These are phyloP conservation scores for Dendrocincla fuliginosa DNA, from an alignment of 2,797 vertebrate species.

Conservation along the genomic window DNA sequence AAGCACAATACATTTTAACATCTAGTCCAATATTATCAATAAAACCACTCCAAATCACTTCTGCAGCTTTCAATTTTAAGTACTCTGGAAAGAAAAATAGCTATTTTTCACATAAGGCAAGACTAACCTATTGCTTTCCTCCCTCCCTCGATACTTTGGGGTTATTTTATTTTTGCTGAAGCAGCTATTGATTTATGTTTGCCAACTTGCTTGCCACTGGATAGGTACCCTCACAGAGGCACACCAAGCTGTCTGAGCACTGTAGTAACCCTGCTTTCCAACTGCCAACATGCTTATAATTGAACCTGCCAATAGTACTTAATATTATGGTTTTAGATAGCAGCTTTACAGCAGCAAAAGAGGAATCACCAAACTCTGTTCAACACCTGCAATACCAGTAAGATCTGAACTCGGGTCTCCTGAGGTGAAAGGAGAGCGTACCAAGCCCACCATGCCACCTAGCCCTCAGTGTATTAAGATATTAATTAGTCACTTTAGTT, in stretches of 20 bases:
- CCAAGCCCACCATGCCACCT: conserved; percentile 38
- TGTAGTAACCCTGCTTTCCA: not conserved
- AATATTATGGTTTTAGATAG: not conserved
- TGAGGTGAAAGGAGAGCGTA: conserved; percentile 51
- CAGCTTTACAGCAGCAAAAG: not conserved
- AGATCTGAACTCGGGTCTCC: conserved; percentile 45
- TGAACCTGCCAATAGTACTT: not conserved
- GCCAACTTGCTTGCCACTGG: not conserved
- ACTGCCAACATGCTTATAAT: not conserved
- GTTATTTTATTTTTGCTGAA: conserved; percentile 1
- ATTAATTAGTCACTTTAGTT: conserved; percentile 80
- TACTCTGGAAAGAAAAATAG: not conserved
- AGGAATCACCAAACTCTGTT: not conserved
- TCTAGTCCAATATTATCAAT: not conserved
- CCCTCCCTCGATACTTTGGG: not conserved
- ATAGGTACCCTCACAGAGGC: not conserved
- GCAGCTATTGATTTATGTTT: not conserved
- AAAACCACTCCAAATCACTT: not conserved
- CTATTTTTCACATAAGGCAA: not conserved
- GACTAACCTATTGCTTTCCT: not conserved
- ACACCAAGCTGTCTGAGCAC: not conserved
- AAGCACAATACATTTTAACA: not conserved
- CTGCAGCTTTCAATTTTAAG: not conserved
- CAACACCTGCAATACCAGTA: not conserved
- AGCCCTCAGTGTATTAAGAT: conserved; percentile 70